These are phyloP conservation scores for Hemibagrus wyckioides DNA, from an alignment of 2,113 vertebrate genomes.

Conservation along the genomic window DNA sequence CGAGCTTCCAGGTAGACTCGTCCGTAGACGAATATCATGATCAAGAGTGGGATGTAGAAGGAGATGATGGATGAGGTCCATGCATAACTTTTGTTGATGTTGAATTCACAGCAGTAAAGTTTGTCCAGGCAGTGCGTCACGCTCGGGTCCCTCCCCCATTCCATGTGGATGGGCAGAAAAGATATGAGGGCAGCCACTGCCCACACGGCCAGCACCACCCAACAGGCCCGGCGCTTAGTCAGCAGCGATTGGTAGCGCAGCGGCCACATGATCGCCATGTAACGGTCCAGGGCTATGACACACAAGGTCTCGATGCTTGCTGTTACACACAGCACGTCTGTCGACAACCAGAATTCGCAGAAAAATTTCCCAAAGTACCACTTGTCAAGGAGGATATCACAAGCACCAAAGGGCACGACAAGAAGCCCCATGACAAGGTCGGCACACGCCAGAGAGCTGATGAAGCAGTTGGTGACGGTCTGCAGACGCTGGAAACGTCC, in stretches of 20 bases:
- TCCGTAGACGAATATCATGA: constrained; percentile 93
- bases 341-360: constrained; percentile 92
- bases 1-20: constrained; percentile 93
- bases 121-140: constrained; percentile 65
- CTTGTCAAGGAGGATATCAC: constrained; percentile 82
- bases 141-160: constrained; percentile 80
- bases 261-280: constrained; percentile 93
- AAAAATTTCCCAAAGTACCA: constrained; percentile 91
- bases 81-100: constrained; percentile 85
- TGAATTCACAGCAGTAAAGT: constrained; percentile 87
- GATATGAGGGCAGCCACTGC: constrained; percentile 90
- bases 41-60: constrained; percentile 89
- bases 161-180: constrained; percentile 92
- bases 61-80: constrained; percentile 93
- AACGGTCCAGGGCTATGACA: constrained; percentile 94
- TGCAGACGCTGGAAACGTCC: constrained; percentile 90
- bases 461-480: constrained; percentile 96
- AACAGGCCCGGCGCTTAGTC: constrained; percentile 86
- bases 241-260: constrained; percentile 90
- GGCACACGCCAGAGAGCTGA: constrained; percentile 91
- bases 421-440: constrained; percentile 95
- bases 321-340: constrained; percentile 92
- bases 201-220: constrained; percentile 88
- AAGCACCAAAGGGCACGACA: constrained; percentile 90
- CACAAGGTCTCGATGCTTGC: constrained; percentile 97